A percentile compares a stretch with the other conserved stretches of the same genome.
These are phyloP conservation scores for Chymomyza caudatula DNA, from an alignment of 2,888 invertebrate genomes.

Conservation along the genomic window DNA sequence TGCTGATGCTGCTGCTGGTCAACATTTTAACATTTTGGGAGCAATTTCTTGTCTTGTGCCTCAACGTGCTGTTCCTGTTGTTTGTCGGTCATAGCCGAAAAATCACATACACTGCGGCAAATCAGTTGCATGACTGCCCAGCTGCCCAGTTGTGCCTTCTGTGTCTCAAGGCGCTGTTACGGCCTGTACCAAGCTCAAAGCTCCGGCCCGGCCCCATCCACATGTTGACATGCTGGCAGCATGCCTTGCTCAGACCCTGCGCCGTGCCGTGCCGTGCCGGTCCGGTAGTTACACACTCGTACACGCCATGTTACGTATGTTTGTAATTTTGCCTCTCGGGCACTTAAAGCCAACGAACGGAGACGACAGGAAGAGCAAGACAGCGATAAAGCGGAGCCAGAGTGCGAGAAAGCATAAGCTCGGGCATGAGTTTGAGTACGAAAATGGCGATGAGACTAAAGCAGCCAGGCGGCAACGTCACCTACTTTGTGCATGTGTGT, in stretches of 20 bases:
- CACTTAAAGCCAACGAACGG: slow-evolving; percentile 53
- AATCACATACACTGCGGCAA: slow-evolving; percentile 46
- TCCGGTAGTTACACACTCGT: slow-evolving; percentile 16
- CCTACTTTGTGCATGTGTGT: slow-evolving; percentile 8
- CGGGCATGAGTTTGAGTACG: background rate
- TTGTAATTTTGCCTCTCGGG: slow-evolving; percentile 61
- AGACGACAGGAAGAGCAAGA: slow-evolving; percentile 14
- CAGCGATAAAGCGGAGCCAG: background rate
- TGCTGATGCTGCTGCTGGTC: background rate
- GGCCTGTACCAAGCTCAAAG: background rate
- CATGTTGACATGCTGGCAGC: slow-evolving; percentile 42
- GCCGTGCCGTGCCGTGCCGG: slow-evolving; percentile 25
- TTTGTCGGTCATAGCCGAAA: slow-evolving; percentile 32
- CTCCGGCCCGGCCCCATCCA: slow-evolving; percentile 30
- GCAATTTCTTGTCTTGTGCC: background rate
- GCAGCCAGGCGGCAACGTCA: slow-evolving; percentile 1
- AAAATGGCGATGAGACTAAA: background rate
- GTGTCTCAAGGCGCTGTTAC: slow-evolving; percentile 7
- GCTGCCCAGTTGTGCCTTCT: background rate
- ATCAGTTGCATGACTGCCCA: slow-evolving; percentile 15
- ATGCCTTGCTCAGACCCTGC: background rate
- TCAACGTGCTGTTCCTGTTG: background rate
- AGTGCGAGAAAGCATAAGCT: background rate
- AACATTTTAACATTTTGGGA: background rate
- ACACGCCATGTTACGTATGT: slow-evolving; percentile 45